These are phyloP conservation scores for Lates calcarifer DNA, from an alignment of 2,113 vertebrate genomes.

Conservation along the genomic window DNA sequence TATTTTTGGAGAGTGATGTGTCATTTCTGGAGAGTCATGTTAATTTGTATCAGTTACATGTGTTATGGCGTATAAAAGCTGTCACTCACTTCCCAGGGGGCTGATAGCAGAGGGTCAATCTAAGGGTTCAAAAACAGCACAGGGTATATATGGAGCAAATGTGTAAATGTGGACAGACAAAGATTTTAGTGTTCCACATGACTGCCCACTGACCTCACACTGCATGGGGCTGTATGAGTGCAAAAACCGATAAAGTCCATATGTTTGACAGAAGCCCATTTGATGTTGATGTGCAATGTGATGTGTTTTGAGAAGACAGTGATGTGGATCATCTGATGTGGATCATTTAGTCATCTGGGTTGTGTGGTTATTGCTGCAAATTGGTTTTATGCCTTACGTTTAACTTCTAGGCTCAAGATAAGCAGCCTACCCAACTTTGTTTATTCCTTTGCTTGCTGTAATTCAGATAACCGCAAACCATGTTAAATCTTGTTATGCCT, in stretches of 20 bases:
- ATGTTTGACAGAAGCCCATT: conserved; percentile 19
- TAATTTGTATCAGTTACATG: conserved; percentile 63
- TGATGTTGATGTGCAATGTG: neutral
- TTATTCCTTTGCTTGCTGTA: neutral
- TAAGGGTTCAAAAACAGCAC: conserved; percentile 52
- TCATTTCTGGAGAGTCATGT: conserved; percentile 65
- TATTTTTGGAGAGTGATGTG: conserved; percentile 53
- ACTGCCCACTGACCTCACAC: conserved; percentile 31
- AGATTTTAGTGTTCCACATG: conserved; percentile 56
- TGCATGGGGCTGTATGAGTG: conserved; percentile 2
- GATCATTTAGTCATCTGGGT: conserved; percentile 7
- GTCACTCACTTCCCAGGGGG: conserved; percentile 58
- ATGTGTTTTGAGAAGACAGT: neutral
- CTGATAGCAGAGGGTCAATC: conserved; percentile 61
- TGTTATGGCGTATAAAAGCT: conserved; percentile 59
- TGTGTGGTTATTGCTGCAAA: conserved; percentile 15
- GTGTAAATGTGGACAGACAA: conserved; percentile 29
- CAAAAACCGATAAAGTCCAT: conserved; percentile 22
- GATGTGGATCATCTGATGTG: conserved; percentile 14
- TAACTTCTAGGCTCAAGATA: neutral
- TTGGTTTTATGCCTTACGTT: conserved; percentile 18
- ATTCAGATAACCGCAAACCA: neutral
- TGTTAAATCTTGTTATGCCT: neutral
- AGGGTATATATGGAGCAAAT: conserved; percentile 20
- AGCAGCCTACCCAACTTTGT: neutral